These are phyloP conservation scores for Lepus townsendii DNA, from an alignment of 2,797 vertebrate species.

Conservation along the genomic window DNA sequence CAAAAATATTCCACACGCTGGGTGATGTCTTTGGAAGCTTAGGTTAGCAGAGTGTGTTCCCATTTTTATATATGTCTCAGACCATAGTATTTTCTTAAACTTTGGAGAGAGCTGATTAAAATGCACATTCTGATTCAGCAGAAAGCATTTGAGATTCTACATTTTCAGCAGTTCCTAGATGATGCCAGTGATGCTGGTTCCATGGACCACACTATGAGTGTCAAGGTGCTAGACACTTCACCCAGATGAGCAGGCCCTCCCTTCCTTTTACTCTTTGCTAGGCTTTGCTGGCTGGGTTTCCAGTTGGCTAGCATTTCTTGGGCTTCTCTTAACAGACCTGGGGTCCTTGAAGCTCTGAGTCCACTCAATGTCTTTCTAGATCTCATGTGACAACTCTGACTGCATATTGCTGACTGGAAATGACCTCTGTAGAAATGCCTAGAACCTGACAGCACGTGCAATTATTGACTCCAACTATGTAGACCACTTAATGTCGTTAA, in stretches of 20 bases:
- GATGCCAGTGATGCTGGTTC: background rate
- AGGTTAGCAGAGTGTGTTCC: background rate
- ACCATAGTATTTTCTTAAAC: background rate
- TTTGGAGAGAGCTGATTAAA: background rate
- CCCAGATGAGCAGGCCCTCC: background rate
- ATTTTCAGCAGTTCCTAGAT: background rate
- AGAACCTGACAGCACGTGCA: background rate
- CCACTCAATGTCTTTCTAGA: background rate
- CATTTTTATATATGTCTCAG: background rate
- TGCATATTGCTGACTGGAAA: background rate
- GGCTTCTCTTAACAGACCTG: background rate
- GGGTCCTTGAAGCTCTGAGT: background rate
- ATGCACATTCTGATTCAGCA: background rate
- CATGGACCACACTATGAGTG: no score
- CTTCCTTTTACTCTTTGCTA: background rate
- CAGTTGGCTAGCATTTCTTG: no score
- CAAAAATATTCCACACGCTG: background rate
- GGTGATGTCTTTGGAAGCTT: background rate
- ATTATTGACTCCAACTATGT: background rate
- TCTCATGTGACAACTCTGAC: background rate
- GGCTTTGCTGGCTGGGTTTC: background rate
- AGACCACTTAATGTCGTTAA: background rate
- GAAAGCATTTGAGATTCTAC: background rate
- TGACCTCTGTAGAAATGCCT: background rate
- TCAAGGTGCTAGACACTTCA: background rate